A percentile compares a stretch with the other conserved stretches of the same genome.
These are phyloP conservation scores for Cantharis lateralis DNA, from an alignment of 2,888 invertebrate species.

Conservation along the genomic window DNA sequence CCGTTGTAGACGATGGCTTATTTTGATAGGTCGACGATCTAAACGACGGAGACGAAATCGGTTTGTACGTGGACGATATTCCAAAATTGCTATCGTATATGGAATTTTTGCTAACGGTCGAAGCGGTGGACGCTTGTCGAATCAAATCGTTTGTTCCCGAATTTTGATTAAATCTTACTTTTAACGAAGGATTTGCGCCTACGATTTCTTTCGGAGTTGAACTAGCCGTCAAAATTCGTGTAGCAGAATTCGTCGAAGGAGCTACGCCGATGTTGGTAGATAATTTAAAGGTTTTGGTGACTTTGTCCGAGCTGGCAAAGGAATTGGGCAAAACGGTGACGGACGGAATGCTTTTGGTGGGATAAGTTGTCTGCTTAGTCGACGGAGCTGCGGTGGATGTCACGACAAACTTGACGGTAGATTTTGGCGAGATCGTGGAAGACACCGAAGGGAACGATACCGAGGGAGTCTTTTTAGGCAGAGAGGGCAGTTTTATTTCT, in stretches of 20 bases:
- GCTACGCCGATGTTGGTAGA: slow-evolving; percentile 22
- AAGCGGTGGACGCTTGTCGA: slow-evolving; percentile 45
- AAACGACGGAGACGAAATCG: neutral
- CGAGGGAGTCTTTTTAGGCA: slow-evolving; percentile 46
- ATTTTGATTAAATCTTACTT: neutral
- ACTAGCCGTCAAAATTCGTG: neutral
- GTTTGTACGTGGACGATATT: slow-evolving; percentile 23
- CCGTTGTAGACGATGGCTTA: slow-evolving; percentile 3
- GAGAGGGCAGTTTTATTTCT: slow-evolving; percentile 78
- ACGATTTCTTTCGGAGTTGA: neutral
- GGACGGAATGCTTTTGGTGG: slow-evolving; percentile 26
- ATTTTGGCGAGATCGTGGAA: neutral
- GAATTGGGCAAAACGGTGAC: slow-evolving; percentile 51
- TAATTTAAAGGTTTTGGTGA: slow-evolving; percentile 15
- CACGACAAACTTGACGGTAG: slow-evolving; percentile 34
- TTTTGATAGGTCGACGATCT: slow-evolving; percentile 14
- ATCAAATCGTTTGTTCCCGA: slow-evolving; percentile 41
- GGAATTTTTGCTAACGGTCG: slow-evolving; percentile 46
- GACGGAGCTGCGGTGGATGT: slow-evolving; percentile 34
- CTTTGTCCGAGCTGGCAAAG: slow-evolving; percentile 39
- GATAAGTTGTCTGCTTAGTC: slow-evolving; percentile 3
- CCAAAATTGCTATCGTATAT: slow-evolving; percentile 36
- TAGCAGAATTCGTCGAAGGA: neutral
- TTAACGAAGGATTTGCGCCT: neutral
- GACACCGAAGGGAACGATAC: neutral